Conservation (phyloP, 2,113 vertebrate genomes). For the Halichoerus grypus region DNA sequence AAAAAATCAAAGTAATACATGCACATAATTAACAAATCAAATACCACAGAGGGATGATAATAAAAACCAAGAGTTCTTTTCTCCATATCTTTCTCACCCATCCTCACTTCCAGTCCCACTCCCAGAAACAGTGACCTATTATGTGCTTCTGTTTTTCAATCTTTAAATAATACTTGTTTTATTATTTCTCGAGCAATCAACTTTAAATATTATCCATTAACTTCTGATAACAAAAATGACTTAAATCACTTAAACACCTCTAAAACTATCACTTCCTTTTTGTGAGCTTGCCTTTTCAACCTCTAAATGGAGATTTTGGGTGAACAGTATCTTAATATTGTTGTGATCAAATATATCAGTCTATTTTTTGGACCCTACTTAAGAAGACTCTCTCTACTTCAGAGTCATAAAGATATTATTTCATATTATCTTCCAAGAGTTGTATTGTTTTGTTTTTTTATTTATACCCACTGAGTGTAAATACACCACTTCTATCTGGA, state of each 20-base stretch:
- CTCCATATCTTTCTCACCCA: not conserved
- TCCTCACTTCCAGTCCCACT: not conserved
- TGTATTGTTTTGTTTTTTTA: not conserved
- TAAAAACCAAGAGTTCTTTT: not conserved
- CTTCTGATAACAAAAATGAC: not conserved
- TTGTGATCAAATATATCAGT: not conserved
- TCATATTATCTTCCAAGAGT: not conserved
- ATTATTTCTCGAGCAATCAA: not conserved
- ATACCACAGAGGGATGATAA: not conserved
- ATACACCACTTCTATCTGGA: not conserved
- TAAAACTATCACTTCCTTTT: not conserved
- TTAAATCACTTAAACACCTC: not conserved
- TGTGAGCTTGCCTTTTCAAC: not conserved
- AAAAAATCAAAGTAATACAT: slow-evolving; percentile 8
- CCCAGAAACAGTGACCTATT: not conserved
- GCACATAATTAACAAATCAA: slow-evolving; percentile 27
- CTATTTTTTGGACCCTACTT: not conserved
- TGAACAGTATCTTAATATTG: not conserved
- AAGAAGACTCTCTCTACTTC: not conserved
- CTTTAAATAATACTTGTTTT: not conserved
- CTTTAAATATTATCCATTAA: slow-evolving; percentile 31
- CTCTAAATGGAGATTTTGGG: not conserved
- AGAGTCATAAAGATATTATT: not conserved
- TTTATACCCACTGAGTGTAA: not conserved
- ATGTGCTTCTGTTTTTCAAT: not conserved